These are phyloP conservation scores for Columba livia DNA, from an alignment of 2,113 vertebrate species.

Conservation along the genomic window DNA sequence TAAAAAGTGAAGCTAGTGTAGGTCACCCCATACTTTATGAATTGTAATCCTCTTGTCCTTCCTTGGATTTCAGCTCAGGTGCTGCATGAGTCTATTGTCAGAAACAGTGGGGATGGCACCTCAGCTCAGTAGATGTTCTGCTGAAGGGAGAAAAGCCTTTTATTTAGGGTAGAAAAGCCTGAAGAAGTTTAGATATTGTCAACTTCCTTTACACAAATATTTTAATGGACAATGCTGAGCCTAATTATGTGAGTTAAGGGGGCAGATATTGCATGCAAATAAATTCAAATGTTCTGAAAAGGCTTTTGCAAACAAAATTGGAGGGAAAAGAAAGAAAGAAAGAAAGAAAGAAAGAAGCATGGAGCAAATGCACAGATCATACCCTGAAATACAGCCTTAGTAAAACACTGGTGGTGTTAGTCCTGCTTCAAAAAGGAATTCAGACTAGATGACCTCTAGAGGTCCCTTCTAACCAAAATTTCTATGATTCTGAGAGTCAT, in stretches of 20 bases:
- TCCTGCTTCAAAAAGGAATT: neutral
- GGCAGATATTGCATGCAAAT: neutral
- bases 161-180: neutral
- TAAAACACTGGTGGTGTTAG: neutral
- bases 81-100: neutral
- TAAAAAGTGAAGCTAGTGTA: neutral
- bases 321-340: too few species aligned
- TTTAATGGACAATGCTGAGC: neutral
- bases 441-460: conserved; percentile 32
- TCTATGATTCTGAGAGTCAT: neutral
- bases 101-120: neutral
- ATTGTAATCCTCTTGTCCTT: neutral
- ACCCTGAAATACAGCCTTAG: neutral
- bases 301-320: neutral
- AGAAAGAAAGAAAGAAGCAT: neutral
- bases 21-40: neutral
- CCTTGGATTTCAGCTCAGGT: neutral
- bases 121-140: neutral
- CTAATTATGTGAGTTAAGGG: neutral
- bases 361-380: neutral
- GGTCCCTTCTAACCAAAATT: conserved; percentile 66
- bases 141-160: neutral
- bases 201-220: neutral
- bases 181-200: neutral
- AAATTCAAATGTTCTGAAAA: neutral